A percentile compares a stretch with the other conserved stretches of the same genome.
Conservation (phyloP, 2,888 invertebrate species). For the Stenoptilia bipunctidactyla region DNA sequence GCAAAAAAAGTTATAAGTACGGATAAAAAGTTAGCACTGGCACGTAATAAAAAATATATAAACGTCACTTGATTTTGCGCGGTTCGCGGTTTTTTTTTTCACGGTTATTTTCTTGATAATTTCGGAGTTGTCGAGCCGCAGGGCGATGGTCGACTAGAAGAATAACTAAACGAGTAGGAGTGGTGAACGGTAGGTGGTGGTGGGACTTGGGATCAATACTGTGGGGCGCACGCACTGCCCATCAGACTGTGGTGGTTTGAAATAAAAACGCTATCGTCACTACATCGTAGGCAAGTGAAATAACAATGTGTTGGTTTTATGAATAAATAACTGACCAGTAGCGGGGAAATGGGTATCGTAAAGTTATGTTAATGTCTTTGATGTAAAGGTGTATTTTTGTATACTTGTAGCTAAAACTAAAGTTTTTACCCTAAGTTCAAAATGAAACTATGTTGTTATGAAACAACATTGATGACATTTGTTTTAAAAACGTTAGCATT, state of each 20-base stretch:
- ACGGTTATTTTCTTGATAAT: slow-evolving; percentile 21
- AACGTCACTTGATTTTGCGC: neutral
- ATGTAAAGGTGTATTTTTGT: too few species aligned
- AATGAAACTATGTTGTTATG: too few species aligned
- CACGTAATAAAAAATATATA: slow-evolving; percentile 3
- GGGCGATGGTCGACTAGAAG: slow-evolving; percentile 62
- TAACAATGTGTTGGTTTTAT: too few species aligned
- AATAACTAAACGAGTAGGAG: slow-evolving; percentile 46
- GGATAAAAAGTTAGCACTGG: slow-evolving; percentile 18
- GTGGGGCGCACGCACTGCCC: slow-evolving; percentile 67
- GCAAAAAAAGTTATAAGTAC: slow-evolving; percentile 7
- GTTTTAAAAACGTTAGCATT: too few species aligned
- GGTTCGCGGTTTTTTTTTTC: neutral
- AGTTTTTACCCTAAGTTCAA: too few species aligned
- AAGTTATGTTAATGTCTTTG: too few species aligned
- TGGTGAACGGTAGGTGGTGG: slow-evolving; percentile 51
- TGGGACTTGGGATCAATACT: slow-evolving; percentile 65
- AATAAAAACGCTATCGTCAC: slow-evolving; percentile 5
- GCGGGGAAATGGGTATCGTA: too few species aligned
- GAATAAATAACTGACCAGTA: too few species aligned
- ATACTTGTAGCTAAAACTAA: too few species aligned
- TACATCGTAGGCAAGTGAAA: too few species aligned
- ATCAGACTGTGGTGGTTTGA: slow-evolving; percentile 26
- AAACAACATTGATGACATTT: too few species aligned
- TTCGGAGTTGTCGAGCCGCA: slow-evolving; percentile 44